Conservation (phyloP, 2,888 invertebrate genomes). For the Lycophotia porphyrea region DNA sequence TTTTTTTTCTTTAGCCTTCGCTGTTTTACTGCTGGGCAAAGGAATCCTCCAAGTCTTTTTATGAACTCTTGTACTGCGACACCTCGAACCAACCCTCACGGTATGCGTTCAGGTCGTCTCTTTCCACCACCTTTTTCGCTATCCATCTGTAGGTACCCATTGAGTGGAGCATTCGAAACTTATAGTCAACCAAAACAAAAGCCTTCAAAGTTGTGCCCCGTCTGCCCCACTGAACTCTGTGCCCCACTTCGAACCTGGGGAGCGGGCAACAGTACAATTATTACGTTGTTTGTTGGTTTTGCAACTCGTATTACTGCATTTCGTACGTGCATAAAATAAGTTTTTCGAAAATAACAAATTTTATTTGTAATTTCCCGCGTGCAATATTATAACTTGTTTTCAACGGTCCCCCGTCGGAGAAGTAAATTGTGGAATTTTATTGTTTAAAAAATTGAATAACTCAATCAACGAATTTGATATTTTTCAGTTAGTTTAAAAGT, state of each 20-base stretch:
- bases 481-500: not conserved
- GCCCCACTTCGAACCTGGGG: slow-evolving; percentile 63
- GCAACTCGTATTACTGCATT: slow-evolving; percentile 75
- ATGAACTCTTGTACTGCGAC: too few relatives aligned
- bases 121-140: not conserved
- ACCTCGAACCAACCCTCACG: not conserved
- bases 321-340: slow-evolving; percentile 74
- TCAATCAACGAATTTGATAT: not conserved
- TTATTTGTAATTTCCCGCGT: slow-evolving; percentile 61
- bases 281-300: slow-evolving; percentile 77
- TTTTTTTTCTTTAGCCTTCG: not conserved
- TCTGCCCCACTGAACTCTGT: slow-evolving; percentile 50
- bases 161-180: not conserved
- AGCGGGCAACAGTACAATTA: slow-evolving; percentile 74
- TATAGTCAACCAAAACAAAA: slow-evolving; percentile 17
- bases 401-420: slow-evolving; percentile 22
- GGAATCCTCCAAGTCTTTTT: not conserved
- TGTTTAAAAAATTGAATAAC: not conserved
- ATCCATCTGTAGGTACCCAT: not conserved
- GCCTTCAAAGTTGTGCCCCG: slow-evolving; percentile 23
- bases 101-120: not conserved
- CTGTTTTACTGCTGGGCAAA: not conserved
- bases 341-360: slow-evolving; percentile 57
- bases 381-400: slow-evolving; percentile 51
- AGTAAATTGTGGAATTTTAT: not conserved